Evolutionary conservation across 2,888 invertebrate genomes (phyloP), one percentile per base, ranked within the genome.

Genomic region (Mesochorus sp.): DNA sequence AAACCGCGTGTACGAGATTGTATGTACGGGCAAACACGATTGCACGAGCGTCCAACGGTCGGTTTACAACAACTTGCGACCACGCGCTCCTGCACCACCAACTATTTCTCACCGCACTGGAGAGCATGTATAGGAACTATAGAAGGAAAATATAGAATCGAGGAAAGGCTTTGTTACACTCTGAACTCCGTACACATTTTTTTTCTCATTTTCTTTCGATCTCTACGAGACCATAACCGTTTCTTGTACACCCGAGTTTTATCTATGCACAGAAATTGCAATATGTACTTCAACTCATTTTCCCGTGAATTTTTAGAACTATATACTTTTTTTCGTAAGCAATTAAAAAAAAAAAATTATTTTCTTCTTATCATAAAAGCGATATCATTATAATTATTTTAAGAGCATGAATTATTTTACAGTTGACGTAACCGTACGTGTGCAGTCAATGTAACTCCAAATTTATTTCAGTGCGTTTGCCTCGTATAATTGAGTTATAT

Each of bases 121-220:
- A 39, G 61, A 31, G 39, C 51, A 3, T n/a, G 3, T 31, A 71
- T 37, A 1, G 21, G 19, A 42, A 64, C 49, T 47, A 34, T 39
- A 28, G 34, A 17, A 44, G 44, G 44, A n/a, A n/a, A n/a, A n/a
- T n/a, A n/a, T n/a, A n/a, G n/a, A n/a, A 39, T 59, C 37, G 49
- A 61, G 49, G 24, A 51, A 47, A 24, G 49, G 8, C 70, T 61
- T 62, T 42, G 51, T 39, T 28, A 31, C 51, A 51, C 34, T 21
- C 5, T 21, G 28, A 31, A 19, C n/a, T 17, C 26, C 6, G 24
- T 34, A 28, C 8, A 67, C 12, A 19, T 31, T 42, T 55, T 44
- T 66, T 39, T 21, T 17, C 49, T 12, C 21, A 31, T 47, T 51
- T 28, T 51, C 14, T 6, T 3, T 28, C n/a, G n/a, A 8, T 28